Percentiles rank a stretch among this genome's conserved stretches.
Evolutionary conservation across 1,140 invertebrate genomes (phyloP).

Genomic region (Tetragonula clypearis): DNA sequence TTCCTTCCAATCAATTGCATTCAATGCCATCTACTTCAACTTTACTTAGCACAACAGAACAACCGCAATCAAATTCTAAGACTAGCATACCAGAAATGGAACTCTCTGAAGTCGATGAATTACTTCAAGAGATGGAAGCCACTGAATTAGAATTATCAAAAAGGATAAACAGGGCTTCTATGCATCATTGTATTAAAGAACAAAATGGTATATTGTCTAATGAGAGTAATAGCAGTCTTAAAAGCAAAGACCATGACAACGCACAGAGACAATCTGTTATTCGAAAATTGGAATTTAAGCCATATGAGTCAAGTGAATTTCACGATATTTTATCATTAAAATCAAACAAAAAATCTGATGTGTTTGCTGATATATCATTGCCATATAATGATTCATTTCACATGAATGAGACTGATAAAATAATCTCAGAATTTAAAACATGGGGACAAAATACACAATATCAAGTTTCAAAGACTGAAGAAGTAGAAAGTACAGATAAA

Average conservation of each 20-base stretch:
- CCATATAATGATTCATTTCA: constrained; percentile 65
- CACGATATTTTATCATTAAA: background rate
- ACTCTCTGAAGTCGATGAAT: constrained; percentile 77
- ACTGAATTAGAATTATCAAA: constrained; percentile 73
- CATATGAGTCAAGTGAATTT: background rate
- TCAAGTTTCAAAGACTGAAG: constrained; percentile 15
- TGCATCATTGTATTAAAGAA: constrained; percentile 42
- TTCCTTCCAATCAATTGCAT: constrained; percentile 29
- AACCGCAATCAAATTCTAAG: constrained; percentile 45
- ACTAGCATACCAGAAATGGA: constrained; percentile 74
- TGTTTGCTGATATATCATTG: constrained; percentile 64
- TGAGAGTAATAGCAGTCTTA: background rate
- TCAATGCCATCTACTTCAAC: constrained; percentile 61
- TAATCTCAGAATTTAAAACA: constrained; percentile 70
- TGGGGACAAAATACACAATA: constrained; percentile 60
- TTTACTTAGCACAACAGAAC: constrained; percentile 60
- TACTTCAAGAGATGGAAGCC: constrained; percentile 79
- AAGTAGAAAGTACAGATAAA: background rate
- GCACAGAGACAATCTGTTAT: background rate
- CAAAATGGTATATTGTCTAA: background rate
- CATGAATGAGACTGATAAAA: constrained; percentile 70
- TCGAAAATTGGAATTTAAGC: constrained; percentile 45
- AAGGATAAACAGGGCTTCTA: constrained; percentile 55
- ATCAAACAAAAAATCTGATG: constrained; percentile 34
- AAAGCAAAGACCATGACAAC: background rate